Conservation (phyloP, 2,113 vertebrate genomes). For the Cyphomyrus plagiostoma region DNA sequence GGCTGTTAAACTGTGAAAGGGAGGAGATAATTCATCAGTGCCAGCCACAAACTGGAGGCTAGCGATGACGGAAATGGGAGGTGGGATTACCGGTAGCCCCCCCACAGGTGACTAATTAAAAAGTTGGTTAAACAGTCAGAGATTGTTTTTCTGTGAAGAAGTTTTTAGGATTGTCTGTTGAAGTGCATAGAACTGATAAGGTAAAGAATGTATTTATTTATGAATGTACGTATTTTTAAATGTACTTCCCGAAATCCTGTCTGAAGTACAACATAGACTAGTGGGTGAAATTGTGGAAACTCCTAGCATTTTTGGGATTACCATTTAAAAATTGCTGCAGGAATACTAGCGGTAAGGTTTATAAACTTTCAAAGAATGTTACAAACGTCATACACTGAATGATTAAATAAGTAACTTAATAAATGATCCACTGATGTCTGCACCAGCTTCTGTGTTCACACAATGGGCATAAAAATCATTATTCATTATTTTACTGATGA, state of each 20-base stretch:
- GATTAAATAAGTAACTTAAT: not conserved
- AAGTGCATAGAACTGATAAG: not conserved
- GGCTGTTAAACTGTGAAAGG: not conserved
- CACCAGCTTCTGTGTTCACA: not conserved
- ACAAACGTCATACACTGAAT: not conserved
- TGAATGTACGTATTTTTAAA: not conserved
- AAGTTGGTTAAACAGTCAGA: not conserved
- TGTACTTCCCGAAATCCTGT: not conserved
- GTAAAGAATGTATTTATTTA: not conserved
- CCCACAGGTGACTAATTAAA: not conserved
- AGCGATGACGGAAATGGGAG: not conserved
- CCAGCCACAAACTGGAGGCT: not conserved
- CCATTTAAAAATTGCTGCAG: not conserved
- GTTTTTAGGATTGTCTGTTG: not conserved
- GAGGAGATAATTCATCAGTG: not conserved
- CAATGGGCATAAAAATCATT: not conserved
- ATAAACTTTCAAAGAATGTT: not conserved
- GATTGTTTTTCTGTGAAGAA: not conserved
- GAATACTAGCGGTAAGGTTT: not conserved
- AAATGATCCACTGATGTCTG: not conserved
- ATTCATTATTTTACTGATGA: not conserved
- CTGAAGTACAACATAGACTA: not conserved
- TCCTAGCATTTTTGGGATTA: not conserved
- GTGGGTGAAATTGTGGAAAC: not conserved
- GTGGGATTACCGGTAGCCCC: not conserved